Base-by-base conservation (phyloP, 2,888 invertebrate genomes). In the Danaus chrysippus region DNA sequence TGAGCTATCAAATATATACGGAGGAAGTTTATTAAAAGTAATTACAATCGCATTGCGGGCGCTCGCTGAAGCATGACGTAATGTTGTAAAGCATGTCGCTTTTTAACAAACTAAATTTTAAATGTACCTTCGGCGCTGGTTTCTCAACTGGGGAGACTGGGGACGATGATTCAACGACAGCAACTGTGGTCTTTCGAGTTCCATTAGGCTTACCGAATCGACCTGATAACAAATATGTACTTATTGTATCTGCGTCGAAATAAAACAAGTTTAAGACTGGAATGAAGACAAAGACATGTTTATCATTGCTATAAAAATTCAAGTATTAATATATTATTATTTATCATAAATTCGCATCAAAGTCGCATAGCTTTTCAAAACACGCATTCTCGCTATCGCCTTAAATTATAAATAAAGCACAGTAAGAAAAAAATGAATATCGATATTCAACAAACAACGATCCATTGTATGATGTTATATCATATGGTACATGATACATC, bases 141-240 rank as follows among this genome's bases (percentile, higher is more conserved):
- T 87, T 87, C 52, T 89, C 88, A 34, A 68, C 73, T 19, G 78
- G 69, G 6, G 76, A 66, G 6, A 77, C 61, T 15, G 79, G 74
- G 23, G 81, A 71, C 43, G 78, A 66, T 1, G 73, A 62, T n/a
- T 74, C 76, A 52, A 81, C 83, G 67, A 87, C 82, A 11, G 86
- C 77, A 54, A 91, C 86, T 8, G 86, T 82, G 3, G 88, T 80
- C 10, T 82, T 84, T 70, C 82, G 82, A 10, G 74, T 80, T 19
- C 80, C 83, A 56, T 79, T 76, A 3, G 92, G 88, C 74, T 92
- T 87, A 65, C 82, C 79, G 71, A 88, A 90, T 12, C 91, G 91
- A 75, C 92, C 92, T 90, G 84, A 41, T 61, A 68, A 75, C 72
- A 78, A 75, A 71, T 58, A 66, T 62, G 68, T 66, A 55, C 70